Evolutionary conservation across 2,888 invertebrate species (phyloP), one percentile per base, ranked within the genome.

Genomic region (Thecophora atra): DNA sequence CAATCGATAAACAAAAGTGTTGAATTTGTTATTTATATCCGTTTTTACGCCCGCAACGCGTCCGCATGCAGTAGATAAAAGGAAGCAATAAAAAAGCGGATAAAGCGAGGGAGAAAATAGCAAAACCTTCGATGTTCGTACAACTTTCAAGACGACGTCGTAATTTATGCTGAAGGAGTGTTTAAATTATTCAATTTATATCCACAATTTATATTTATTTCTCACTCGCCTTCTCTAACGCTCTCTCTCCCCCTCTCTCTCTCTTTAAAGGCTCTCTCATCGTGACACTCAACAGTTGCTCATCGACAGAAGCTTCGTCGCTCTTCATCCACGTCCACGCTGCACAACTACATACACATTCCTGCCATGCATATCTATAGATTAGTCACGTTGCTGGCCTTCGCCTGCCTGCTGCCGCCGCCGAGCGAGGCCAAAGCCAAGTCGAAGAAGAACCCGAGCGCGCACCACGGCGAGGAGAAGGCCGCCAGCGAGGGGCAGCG

Each of bases 401-500:
- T 75, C 65, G 44, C 54, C 26, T 54, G 68, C 56, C 26, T 71
- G 42, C 71, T 74, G 13, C 51, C 69, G 66, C 71, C 69, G 19
- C 21, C 51, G 63, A 68, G 66, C 47, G 69, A 67, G 75, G 77
- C 80, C 72, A 77, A 77, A 66, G 72, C 77, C 17, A 79, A 79
- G 65, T 74, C 76, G 73, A 78, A 78, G 75, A 78, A 78, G 73
- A 77, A 73, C 71, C 74, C 77, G 54, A 76, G 67, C 62, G 74
- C 70, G 28, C 76, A 77, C 52, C 76, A 77, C 64, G 74, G 72
- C 70, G 76, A 74, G 67, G n/a, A 76, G 11, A 77, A 77, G 63
- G 11, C 58, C 4, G 15, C 64, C 60, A 63, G 74, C 4, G 78
- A 78, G 30, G 79, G 81, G 4, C 97, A 98, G 88, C 91, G 93